Conservation (phyloP, 2,113 vertebrate genomes). For the Uropsilus gracilis region DNA sequence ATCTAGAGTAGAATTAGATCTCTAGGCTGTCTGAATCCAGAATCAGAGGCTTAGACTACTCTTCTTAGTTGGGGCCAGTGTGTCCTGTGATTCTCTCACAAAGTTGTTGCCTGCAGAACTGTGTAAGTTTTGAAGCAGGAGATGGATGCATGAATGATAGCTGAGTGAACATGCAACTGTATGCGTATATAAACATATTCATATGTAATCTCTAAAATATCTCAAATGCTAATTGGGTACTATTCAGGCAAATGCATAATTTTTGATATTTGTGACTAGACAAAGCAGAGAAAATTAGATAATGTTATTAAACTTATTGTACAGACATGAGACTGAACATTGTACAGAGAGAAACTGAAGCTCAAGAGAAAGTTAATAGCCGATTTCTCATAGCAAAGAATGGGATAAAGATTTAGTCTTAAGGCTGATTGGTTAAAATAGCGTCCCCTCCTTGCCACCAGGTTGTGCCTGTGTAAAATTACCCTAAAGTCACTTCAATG, state of each 20-base stretch:
- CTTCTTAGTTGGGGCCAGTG: not conserved
- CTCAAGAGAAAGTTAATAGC: not conserved
- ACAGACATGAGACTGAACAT: no score
- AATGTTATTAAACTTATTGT: not conserved
- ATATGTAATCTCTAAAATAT: not conserved
- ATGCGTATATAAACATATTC: not conserved
- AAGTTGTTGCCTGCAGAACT: not conserved
- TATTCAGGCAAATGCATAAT: not conserved
- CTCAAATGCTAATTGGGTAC: not conserved
- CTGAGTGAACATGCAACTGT: not conserved
- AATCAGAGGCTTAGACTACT: not conserved
- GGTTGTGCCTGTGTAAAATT: not conserved
- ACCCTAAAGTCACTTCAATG: constrained; percentile 32
- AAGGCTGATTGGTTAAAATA: not conserved
- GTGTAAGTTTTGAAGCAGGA: not conserved
- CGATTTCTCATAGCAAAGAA: not conserved
- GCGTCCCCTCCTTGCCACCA: not conserved
- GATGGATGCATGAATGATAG: not conserved
- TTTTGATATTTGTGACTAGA: not conserved
- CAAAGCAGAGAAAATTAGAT: not conserved
- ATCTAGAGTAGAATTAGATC: not conserved
- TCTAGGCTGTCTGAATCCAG: not conserved
- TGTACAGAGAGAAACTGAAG: constrained; percentile 7
- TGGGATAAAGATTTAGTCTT: not conserved
- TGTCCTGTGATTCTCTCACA: not conserved